These are phyloP conservation scores for Hippolais icterina DNA, from an alignment of 2,113 vertebrate genomes.

Conservation along the genomic window DNA sequence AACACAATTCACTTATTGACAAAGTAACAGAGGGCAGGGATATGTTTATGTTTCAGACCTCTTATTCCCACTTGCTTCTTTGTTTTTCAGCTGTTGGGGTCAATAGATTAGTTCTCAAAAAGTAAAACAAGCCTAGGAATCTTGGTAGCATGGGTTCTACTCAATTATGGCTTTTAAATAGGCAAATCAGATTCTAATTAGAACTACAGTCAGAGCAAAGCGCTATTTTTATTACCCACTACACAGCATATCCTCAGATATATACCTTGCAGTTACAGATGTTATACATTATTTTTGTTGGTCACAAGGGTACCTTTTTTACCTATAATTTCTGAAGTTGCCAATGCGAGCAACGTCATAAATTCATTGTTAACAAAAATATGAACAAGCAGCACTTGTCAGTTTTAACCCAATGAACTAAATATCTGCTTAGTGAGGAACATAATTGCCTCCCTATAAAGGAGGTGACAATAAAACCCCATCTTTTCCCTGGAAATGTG, in stretches of 20 bases:
- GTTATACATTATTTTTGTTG: constrained; percentile 57
- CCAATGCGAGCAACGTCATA: neutral
- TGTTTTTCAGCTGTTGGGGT: constrained; percentile 73
- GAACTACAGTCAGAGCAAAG: constrained; percentile 60
- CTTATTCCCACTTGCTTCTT: neutral
- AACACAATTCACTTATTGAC: constrained; percentile 71
- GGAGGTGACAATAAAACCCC: neutral
- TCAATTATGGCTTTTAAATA: constrained; percentile 78
- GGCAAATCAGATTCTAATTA: constrained; percentile 86
- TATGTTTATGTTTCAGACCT: neutral
- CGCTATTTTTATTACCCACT: constrained; percentile 72
- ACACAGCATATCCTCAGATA: constrained; percentile 62
- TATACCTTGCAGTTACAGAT: constrained; percentile 64
- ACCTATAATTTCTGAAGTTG: constrained; percentile 19
- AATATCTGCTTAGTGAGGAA: neutral
- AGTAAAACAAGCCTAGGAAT: constrained; percentile 58
- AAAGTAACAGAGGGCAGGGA: constrained; percentile 52
- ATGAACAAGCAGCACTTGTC: neutral
- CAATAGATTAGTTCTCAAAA: constrained; percentile 65
- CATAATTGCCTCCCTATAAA: neutral
- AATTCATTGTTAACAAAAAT: neutral
- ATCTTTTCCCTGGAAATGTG: neutral
- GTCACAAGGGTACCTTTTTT: constrained; percentile 28
- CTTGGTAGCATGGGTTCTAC: constrained; percentile 75
- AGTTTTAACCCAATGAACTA: neutral